Percentiles rank a stretch among this genome's conserved stretches.
Conservation (phyloP, 2,113 vertebrate species). For the Stegastes partitus region DNA sequence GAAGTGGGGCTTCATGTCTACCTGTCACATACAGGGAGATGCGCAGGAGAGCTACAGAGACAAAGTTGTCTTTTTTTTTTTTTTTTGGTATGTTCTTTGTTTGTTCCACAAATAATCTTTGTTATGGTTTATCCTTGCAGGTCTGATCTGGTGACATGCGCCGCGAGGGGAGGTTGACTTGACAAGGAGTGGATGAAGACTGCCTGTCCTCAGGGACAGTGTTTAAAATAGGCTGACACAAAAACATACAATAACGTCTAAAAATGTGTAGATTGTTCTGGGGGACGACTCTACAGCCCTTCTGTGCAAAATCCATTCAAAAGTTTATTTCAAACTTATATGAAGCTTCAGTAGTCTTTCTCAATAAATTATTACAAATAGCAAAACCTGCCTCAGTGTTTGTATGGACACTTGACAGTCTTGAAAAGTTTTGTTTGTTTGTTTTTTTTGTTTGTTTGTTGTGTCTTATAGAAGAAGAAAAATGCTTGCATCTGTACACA, state of each 20-base stretch:
- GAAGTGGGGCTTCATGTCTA: conserved; percentile 28
- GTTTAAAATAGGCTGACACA: conserved; percentile 5
- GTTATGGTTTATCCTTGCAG: conserved; percentile 19
- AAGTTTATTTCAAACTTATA: no score
- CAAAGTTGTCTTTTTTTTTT: conserved; percentile 26
- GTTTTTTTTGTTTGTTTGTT: no score
- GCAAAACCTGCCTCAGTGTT: no score
- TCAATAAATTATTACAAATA: no score
- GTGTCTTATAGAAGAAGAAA: no score
- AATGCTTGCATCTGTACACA: no score
- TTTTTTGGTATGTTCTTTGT: conserved; percentile 14
- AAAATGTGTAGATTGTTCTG: no score
- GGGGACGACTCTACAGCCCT: no score
- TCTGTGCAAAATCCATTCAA: no score
- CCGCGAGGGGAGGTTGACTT: conserved; percentile 3
- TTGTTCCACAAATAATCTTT: conserved; percentile 45
- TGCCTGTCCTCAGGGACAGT: not conserved
- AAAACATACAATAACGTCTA: not conserved
- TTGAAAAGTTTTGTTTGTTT: no score
- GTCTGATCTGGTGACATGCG: conserved; percentile 36
- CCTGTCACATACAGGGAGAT: conserved; percentile 13
- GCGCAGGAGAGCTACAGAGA: conserved; percentile 9
- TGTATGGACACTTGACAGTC: no score
- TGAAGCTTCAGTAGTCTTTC: no score
- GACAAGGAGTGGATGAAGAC: conserved; percentile 22